phyloP scores from a whole-genome alignment of 2,113 vertebrate species.

The western clawed frog (Xenopus tropicalis) region UCB_Xtro_10.0 CM004443.2:189244001-189244500 shows the following conservation, averaged over 20 bases:
- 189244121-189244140: constrained; percentile 70
- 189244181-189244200: constrained; percentile 45
- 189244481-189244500: no score
- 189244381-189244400: no score
- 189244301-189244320: not conserved
- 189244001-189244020: constrained; percentile 58
- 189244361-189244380: not conserved
- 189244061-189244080: constrained; percentile 63
- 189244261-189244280: constrained; percentile 2
- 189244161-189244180: constrained; percentile 56
- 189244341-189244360: not conserved
- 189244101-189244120: constrained; percentile 69
- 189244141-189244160: constrained; percentile 66
- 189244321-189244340: not conserved
- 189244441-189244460: no score
- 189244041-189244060: constrained; percentile 60
- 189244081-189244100: constrained; percentile 74
- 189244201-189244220: constrained; percentile 55
- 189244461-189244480: no score
- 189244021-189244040: constrained; percentile 55
- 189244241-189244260: constrained; percentile 6
- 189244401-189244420: no score
- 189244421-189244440: no score
- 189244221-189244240: constrained; percentile 66
- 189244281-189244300: not conserved